Percentiles rank a stretch among this genome's conserved stretches.
These are phyloP conservation scores for Hyperoodon ampullatus DNA, from an alignment of 2,113 vertebrate species.

Conservation along the genomic window DNA sequence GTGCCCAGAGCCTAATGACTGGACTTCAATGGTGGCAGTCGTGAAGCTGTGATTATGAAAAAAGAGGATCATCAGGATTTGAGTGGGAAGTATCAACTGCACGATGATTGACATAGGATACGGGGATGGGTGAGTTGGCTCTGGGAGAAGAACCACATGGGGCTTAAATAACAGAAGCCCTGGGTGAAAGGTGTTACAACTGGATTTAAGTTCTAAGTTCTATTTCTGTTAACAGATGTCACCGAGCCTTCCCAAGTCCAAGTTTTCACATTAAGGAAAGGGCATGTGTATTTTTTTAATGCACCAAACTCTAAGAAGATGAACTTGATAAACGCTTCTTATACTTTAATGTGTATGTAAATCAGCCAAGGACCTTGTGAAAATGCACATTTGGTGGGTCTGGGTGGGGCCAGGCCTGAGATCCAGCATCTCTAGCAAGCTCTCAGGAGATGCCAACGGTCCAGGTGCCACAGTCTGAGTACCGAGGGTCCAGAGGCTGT, in stretches of 20 bases:
- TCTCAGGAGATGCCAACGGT: background rate
- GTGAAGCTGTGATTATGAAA: background rate
- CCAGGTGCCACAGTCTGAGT: background rate
- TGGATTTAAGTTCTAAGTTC: background rate
- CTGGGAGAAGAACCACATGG: background rate
- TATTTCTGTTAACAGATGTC: background rate
- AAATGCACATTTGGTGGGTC: background rate
- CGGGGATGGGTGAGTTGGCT: background rate
- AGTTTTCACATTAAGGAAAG: background rate
- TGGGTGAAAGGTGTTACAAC: background rate
- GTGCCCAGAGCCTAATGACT: background rate
- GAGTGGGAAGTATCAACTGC: background rate
- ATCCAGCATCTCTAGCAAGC: background rate
- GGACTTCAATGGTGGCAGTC: background rate
- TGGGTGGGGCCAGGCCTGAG: background rate
- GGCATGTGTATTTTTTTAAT: background rate
- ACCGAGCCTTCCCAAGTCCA: background rate
- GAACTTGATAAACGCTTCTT: background rate
- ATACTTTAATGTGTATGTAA: background rate
- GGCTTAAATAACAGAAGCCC: background rate
- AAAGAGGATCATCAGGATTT: background rate
- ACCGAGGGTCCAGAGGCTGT: background rate
- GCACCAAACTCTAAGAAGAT: background rate
- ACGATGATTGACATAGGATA: background rate
- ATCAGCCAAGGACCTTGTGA: background rate